Evolutionary conservation across 2,113 vertebrate species (phyloP).

Genomic region (Tragelaphus buxtoni): DNA sequence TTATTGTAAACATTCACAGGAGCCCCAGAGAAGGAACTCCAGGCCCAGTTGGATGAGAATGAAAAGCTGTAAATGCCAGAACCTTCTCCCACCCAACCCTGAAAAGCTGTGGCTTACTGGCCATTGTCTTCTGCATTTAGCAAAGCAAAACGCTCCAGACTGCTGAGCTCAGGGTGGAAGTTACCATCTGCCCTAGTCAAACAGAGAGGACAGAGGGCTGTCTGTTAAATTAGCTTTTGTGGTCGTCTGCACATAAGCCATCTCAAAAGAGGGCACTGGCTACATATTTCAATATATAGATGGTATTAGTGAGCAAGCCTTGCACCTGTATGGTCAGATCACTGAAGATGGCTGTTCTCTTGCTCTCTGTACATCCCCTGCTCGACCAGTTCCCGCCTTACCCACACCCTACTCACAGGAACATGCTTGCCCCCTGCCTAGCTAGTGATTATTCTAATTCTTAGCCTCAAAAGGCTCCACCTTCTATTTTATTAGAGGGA

Average conservation of each 20-base stretch:
- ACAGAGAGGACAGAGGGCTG: background rate
- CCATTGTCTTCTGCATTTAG: background rate
- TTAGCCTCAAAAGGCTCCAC: background rate
- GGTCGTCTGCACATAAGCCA: background rate
- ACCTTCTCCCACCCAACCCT: background rate
- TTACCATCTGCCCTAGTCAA: background rate
- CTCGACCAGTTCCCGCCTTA: background rate
- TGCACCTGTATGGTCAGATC: background rate
- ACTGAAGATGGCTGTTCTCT: background rate
- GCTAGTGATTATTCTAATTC: background rate
- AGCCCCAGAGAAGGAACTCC: slow-evolving; percentile 66
- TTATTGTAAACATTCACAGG: slow-evolving; percentile 66
- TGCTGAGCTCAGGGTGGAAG: background rate
- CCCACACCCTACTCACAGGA: background rate
- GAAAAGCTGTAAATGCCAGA: background rate
- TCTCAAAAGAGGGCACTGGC: background rate
- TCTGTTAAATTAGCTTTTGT: background rate
- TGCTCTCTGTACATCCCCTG: background rate
- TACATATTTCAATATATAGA: background rate
- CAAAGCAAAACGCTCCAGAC: background rate
- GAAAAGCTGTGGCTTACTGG: background rate
- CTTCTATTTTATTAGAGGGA: background rate
- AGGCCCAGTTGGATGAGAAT: slow-evolving; percentile 47
- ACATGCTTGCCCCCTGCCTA: background rate
- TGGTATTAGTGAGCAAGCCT: background rate